Evolutionary conservation across 2,888 invertebrate genomes (phyloP).

Genomic region (Gnatocerus cornutus): DNA sequence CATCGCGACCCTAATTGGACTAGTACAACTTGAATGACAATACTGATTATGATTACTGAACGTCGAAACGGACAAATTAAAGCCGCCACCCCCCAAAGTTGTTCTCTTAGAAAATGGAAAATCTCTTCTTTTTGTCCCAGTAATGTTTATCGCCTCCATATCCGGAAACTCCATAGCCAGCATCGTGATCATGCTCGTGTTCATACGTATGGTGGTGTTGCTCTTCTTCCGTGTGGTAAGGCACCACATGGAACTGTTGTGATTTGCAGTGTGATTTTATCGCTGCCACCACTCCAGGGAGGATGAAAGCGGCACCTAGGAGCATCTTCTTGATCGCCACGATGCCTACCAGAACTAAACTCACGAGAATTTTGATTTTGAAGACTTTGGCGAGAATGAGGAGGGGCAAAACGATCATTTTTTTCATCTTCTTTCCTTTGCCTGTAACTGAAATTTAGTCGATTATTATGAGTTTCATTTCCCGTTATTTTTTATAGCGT

Average conservation of each 20-base stretch:
- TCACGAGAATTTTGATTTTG: conserved; percentile 75
- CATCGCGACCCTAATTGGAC: background rate
- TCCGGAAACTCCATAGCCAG: conserved; percentile 48
- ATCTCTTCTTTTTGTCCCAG: conserved; percentile 32
- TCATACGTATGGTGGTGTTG: conserved; percentile 51
- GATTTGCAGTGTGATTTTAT: conserved; percentile 52
- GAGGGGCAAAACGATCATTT: conserved; percentile 72
- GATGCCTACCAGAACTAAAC: conserved; percentile 77
- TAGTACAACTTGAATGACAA: background rate
- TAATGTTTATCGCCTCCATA: conserved; percentile 43
- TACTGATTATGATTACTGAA: no score
- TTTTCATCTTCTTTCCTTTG: conserved; percentile 73
- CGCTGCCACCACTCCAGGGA: conserved; percentile 69
- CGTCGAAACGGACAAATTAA: background rate
- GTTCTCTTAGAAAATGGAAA: background rate
- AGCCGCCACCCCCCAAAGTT: background rate
- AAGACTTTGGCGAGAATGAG: conserved; percentile 73
- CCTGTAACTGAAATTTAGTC: conserved; percentile 60
- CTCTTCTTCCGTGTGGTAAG: conserved; percentile 73
- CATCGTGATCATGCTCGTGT: conserved; percentile 61
- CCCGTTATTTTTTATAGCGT: conserved; percentile 9
- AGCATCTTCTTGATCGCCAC: conserved; percentile 80
- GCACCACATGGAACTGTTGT: conserved; percentile 60
- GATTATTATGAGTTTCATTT: background rate
- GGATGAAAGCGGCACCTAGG: conserved; percentile 75